These are phyloP conservation scores for Lycaon pictus DNA, from an alignment of 2,113 vertebrate genomes.

Conservation along the genomic window DNA sequence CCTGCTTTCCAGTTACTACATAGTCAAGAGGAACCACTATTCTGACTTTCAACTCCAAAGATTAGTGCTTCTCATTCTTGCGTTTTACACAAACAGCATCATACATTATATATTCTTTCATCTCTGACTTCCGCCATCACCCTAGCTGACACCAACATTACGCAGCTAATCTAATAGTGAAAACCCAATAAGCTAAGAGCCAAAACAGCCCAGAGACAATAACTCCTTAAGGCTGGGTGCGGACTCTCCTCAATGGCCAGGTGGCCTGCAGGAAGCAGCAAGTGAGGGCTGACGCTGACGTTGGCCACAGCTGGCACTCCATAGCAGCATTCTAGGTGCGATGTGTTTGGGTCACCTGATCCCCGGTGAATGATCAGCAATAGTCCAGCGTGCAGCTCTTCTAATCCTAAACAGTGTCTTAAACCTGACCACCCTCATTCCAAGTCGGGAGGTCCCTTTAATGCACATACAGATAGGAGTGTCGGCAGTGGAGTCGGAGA, in stretches of 20 bases:
- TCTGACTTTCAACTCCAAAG: conserved; percentile 10
- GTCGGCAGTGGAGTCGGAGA: background rate
- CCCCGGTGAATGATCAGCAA: background rate
- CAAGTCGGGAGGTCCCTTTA: background rate
- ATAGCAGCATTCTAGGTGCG: background rate
- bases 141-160: background rate
- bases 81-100: background rate
- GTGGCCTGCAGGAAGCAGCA: background rate
- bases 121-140: background rate
- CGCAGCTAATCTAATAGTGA: background rate
- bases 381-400: background rate
- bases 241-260: background rate
- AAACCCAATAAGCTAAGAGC: background rate
- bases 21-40: background rate
- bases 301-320: background rate
- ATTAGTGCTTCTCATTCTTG: background rate
- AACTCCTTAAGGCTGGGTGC: background rate
- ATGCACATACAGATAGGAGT: background rate
- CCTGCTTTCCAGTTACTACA: background rate
- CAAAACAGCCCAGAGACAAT: background rate
- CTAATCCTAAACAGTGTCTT: background rate
- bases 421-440: background rate
- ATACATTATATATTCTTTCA: background rate
- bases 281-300: background rate
- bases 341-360: background rate